Conservation (phyloP, 2,888 invertebrate genomes). For the Oegoconia quadripuncta region DNA sequence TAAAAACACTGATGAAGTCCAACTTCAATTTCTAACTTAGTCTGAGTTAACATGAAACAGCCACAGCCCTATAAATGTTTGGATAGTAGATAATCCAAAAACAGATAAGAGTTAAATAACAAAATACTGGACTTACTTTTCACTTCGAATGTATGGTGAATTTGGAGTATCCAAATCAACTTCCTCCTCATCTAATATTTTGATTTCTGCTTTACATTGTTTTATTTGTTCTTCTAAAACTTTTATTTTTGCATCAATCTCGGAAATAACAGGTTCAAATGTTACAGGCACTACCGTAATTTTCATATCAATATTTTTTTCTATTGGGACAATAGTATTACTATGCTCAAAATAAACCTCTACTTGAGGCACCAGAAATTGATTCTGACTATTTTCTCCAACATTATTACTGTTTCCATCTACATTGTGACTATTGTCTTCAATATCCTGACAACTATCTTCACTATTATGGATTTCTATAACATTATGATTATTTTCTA, state of each 20-base stretch:
- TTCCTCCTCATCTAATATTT: slow-evolving; percentile 37
- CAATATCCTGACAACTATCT: too few relatives aligned
- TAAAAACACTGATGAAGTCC: too few relatives aligned
- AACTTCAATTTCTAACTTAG: too few relatives aligned
- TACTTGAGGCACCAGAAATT: slow-evolving; percentile 24
- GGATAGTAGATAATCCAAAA: too few relatives aligned
- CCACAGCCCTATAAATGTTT: too few relatives aligned
- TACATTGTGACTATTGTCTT: too few relatives aligned
- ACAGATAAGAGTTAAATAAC: neutral
- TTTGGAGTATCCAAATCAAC: slow-evolving; percentile 28
- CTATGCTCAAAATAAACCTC: slow-evolving; percentile 2
- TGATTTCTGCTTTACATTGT: slow-evolving; percentile 28
- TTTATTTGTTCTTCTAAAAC: slow-evolving; percentile 35
- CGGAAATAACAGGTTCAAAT: neutral
- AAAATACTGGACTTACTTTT: slow-evolving; percentile 29
- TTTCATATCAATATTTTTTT: neutral
- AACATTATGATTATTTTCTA: neutral
- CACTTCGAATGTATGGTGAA: slow-evolving; percentile 40
- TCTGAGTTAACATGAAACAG: too few relatives aligned
- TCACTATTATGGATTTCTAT: slow-evolving; percentile 3
- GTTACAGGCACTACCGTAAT: neutral
- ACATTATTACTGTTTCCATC: too few relatives aligned
- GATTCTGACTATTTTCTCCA: too few relatives aligned
- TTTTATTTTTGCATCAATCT: slow-evolving; percentile 14
- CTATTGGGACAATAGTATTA: neutral